phyloP scores from a whole-genome alignment of 2,888 invertebrate genomes.

The Heterodera filipjevi region DNA sequence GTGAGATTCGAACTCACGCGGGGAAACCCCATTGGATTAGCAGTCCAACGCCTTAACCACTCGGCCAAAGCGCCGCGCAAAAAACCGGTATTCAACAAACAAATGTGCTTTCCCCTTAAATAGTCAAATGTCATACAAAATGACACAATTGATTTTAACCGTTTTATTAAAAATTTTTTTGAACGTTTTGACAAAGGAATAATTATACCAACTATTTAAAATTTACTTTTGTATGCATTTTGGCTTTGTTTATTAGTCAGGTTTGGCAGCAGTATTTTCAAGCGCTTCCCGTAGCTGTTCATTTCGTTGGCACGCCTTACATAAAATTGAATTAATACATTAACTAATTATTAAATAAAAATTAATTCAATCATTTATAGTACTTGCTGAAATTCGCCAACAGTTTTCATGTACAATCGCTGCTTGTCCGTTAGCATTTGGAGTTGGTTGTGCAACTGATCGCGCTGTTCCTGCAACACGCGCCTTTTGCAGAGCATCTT shows the following conservation, averaged over 20 bases:
- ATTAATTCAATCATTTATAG: background rate
- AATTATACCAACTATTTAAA: too few relatives aligned
- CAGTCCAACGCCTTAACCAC: constrained; percentile 66
- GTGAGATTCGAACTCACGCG: constrained; percentile 64
- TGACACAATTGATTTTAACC: too few relatives aligned
- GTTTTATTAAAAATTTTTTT: too few relatives aligned
- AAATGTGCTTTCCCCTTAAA: too few relatives aligned
- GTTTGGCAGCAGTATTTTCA: background rate
- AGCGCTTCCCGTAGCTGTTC: background rate
- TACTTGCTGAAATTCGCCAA: constrained; percentile 76
- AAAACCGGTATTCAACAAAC: background rate
- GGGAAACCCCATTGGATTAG: constrained; percentile 66
- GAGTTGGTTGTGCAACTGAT: constrained; percentile 72
- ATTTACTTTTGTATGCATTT: too few relatives aligned
- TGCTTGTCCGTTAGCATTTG: constrained; percentile 73
- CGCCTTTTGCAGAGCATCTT: constrained; percentile 72
- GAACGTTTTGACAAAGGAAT: too few relatives aligned
- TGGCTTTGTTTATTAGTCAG: too few relatives aligned
- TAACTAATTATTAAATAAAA: background rate
- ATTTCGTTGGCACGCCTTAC: background rate
- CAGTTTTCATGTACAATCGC: constrained; percentile 77
- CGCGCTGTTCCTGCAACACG: constrained; percentile 75
- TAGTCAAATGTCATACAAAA: too few relatives aligned
- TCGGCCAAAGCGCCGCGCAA: constrained; percentile 53
- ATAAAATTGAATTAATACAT: background rate